phyloP scores from a whole-genome alignment of 2,888 invertebrate genomes.

The Apotomis turbidana region DNA sequence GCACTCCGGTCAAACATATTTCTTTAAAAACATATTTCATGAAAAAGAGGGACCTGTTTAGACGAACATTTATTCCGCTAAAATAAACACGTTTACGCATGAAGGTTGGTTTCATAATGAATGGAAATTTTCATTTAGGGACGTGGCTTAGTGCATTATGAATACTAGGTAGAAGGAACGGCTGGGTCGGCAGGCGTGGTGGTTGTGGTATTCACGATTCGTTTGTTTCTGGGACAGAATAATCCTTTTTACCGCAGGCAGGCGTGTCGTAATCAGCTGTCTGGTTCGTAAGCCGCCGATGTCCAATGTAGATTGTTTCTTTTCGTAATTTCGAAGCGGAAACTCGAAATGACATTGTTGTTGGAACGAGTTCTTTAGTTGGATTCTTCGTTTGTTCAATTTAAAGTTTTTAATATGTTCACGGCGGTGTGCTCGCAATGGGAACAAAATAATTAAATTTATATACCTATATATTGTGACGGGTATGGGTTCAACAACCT shows the following conservation, averaged over 20 bases:
- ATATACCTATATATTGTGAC: neutral
- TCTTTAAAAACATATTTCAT: conserved; percentile 19
- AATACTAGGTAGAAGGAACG: neutral
- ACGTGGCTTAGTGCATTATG: conserved; percentile 4
- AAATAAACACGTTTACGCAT: conserved; percentile 1
- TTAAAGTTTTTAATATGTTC: conserved; percentile 1
- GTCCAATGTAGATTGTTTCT: conserved; percentile 28
- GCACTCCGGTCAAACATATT: conserved; percentile 14
- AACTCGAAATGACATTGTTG: conserved; percentile 3
- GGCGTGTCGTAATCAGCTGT: conserved; percentile 23
- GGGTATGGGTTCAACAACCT: no score
- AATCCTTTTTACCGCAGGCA: conserved; percentile 24
- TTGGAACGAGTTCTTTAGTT: conserved; percentile 15
- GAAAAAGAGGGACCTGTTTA: conserved; percentile 19
- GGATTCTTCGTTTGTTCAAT: conserved; percentile 1
- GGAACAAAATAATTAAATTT: neutral
- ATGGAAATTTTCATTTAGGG: conserved; percentile 9
- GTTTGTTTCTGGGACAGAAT: conserved; percentile 23
- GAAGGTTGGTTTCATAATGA: conserved; percentile 9
- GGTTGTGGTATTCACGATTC: conserved; percentile 24
- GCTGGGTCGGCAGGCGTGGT: conserved; percentile 1
- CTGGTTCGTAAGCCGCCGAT: conserved; percentile 27
- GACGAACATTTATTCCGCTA: conserved; percentile 14
- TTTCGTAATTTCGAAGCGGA: conserved; percentile 9
- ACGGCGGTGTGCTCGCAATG: no score